A percentile compares a stretch with the other conserved stretches of the same genome.
phyloP scores from a whole-genome alignment of 2,888 invertebrate species.

The Metellina segmentata region DNA sequence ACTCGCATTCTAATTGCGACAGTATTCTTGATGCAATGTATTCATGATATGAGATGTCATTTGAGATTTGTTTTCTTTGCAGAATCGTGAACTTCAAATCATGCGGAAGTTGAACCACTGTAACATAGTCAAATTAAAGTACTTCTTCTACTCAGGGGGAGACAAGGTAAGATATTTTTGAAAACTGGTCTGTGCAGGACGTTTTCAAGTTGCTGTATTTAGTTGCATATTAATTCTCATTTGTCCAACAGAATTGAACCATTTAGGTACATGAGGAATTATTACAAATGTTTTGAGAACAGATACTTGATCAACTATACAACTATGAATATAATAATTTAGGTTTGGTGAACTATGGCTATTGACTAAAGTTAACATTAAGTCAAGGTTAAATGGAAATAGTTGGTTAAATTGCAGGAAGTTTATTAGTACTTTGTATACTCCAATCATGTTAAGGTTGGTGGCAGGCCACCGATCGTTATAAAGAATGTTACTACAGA shows the following conservation, averaged over 20 bases:
- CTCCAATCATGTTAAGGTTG: too few relatives aligned
- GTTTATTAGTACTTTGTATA: too few relatives aligned
- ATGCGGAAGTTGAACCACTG: conserved; percentile 99
- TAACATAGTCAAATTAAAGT: conserved; percentile 99
- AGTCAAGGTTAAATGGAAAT: too few relatives aligned
- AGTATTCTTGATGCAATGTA: too few relatives aligned
- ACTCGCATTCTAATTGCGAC: too few relatives aligned
- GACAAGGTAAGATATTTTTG: conserved; percentile 91
- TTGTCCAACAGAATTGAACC: not conserved
- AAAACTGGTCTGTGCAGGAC: not conserved
- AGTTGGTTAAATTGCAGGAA: too few relatives aligned
- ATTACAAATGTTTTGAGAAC: not conserved
- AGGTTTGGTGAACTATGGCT: too few relatives aligned
- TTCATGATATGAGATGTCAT: too few relatives aligned
- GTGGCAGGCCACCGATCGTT: too few relatives aligned
- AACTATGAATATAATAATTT: too few relatives aligned
- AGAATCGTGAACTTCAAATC: conserved; percentile 99
- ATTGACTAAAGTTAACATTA: too few relatives aligned
- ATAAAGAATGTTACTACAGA: too few relatives aligned
- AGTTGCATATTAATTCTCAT: not conserved
- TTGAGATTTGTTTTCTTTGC: conserved; percentile 79
- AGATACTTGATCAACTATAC: not conserved
- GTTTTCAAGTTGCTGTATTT: not conserved
- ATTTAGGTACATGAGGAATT: not conserved
- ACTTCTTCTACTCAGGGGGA: conserved; percentile 99